Percentiles rank a stretch among this genome's conserved stretches.
Conservation (phyloP, 2,797 vertebrate genomes). For the Buphagus erythrorhynchus region DNA sequence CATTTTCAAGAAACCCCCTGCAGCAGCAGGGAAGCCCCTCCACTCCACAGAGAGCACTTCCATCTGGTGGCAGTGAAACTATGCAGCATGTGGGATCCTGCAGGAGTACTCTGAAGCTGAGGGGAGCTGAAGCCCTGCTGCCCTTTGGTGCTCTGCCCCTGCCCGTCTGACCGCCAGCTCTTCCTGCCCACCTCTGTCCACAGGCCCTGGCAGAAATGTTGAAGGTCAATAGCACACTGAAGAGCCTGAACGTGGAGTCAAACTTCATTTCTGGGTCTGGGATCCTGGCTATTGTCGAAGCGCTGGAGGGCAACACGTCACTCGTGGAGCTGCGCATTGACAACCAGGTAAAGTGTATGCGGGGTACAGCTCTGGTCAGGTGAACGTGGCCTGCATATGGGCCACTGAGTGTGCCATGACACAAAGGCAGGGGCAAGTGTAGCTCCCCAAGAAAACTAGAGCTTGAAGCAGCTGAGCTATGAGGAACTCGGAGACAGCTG, state of each 20-base stretch:
- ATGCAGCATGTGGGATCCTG: rapidly evolving
- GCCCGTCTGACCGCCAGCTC: background rate
- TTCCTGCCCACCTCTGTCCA: background rate
- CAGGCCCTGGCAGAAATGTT: conserved; percentile 96
- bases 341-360: conserved; percentile 84
- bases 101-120: rapidly evolving
- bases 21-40: background rate
- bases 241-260: conserved; percentile 94
- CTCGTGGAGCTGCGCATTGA: conserved; percentile 95
- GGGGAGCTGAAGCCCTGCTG: background rate
- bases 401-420: rapidly evolving
- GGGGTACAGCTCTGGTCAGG: background rate
- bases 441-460: background rate
- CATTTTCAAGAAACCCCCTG: background rate
- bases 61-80: background rate
- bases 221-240: conserved; percentile 89
- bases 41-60: background rate
- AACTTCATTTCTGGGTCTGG: conserved; percentile 96
- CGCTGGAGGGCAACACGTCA: conserved; percentile 88
- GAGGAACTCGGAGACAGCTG: background rate
- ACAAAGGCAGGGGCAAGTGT: background rate
- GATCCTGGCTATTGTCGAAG: conserved; percentile 86
- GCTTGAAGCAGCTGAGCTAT: background rate
- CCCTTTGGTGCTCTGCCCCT: background rate
- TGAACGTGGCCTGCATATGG: rapidly evolving